Percentiles rank a stretch among this genome's conserved stretches.
Evolutionary conservation across 2,113 vertebrate species (phyloP).

Genomic region (Bubo scandiacus): DNA sequence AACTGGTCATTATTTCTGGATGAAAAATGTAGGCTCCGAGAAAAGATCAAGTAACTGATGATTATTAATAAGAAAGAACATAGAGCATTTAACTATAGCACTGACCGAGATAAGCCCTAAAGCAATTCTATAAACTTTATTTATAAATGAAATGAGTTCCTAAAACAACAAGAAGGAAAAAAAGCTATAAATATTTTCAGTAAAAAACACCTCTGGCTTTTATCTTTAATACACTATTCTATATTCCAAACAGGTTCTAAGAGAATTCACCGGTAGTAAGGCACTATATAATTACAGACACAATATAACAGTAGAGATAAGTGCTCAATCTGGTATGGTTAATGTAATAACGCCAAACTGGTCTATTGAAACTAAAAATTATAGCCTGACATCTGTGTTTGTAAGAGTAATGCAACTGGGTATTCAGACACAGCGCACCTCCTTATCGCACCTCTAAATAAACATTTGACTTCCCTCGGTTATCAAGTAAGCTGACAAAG

Average conservation of each 20-base stretch:
- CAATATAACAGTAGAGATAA: neutral
- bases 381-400: neutral
- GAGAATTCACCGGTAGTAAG: neutral
- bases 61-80: neutral
- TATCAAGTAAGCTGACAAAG: neutral
- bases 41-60: neutral
- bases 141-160: neutral
- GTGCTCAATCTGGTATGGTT: neutral
- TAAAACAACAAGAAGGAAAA: neutral
- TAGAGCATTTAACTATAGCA: neutral
- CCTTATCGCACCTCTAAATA: neutral
- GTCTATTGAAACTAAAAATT: neutral
- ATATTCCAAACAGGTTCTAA: neutral
- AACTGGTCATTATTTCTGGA: neutral
- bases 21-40: neutral
- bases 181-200: neutral
- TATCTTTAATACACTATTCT: neutral
- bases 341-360: neutral
- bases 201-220: neutral
- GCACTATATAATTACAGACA: neutral
- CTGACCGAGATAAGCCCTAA: neutral
- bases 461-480: neutral
- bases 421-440: neutral
- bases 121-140: neutral
- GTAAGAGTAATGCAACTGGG: neutral